phyloP scores from a whole-genome alignment of 64 coral and sea anemone genomes.

The Catalaphyllia jardinei region DNA sequence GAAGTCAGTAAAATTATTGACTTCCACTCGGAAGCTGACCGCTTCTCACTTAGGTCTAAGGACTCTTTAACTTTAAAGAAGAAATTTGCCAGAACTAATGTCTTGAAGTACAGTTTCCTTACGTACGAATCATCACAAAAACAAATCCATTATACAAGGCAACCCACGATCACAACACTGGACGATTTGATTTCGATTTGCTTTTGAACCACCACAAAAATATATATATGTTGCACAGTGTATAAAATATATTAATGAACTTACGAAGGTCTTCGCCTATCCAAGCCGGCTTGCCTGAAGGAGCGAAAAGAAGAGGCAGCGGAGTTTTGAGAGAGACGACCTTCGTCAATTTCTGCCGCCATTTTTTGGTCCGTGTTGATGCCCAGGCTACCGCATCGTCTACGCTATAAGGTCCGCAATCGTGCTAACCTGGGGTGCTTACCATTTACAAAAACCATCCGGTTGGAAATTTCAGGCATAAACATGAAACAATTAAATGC shows the following conservation, averaged over 20 bases:
- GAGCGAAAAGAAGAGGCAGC: neutral
- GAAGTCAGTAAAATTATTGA: too few species aligned
- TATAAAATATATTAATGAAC: neutral
- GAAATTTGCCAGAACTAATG: too few species aligned
- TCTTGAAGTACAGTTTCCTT: too few species aligned
- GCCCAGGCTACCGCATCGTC: neutral
- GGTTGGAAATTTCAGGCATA: too few species aligned
- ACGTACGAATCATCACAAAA: too few species aligned
- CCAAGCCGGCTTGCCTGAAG: slow-evolving; percentile 18
- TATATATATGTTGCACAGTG: neutral
- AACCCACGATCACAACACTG: neutral
- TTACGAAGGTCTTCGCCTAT: slow-evolving; percentile 37
- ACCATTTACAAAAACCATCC: too few species aligned
- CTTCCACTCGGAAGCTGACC: too few species aligned
- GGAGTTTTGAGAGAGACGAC: neutral
- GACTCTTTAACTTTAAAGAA: too few species aligned
- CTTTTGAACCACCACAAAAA: neutral
- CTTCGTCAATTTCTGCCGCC: slow-evolving; percentile 15
- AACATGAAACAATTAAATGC: too few species aligned
- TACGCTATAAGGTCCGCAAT: neutral
- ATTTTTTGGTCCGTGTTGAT: neutral
- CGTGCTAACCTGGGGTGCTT: too few species aligned
- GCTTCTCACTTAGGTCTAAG: too few species aligned
- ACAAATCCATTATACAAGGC: too few species aligned
- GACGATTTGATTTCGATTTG: neutral